These are phyloP conservation scores for Malthinus flaveolus DNA, from an alignment of 2,888 invertebrate genomes.

Conservation along the genomic window DNA sequence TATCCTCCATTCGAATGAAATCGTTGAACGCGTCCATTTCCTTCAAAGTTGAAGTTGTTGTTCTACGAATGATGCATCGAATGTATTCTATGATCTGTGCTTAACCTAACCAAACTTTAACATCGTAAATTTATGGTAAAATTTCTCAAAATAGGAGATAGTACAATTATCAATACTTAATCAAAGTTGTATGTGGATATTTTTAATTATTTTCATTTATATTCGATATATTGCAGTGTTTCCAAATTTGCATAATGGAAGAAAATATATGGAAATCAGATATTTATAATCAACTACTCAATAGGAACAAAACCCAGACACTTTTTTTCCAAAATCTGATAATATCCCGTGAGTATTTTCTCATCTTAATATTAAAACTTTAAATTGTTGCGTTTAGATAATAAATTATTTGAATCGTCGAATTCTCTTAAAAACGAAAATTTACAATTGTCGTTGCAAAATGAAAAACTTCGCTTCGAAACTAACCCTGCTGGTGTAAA, in stretches of 20 bases:
- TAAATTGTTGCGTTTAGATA: conserved; percentile 65
- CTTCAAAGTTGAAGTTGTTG: too few species aligned
- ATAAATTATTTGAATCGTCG: conserved; percentile 81
- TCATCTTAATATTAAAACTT: conserved; percentile 21
- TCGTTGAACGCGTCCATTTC: too few species aligned
- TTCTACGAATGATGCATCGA: too few species aligned
- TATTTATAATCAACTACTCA: conserved; percentile 70
- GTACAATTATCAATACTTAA: not conserved
- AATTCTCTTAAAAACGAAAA: conserved; percentile 82
- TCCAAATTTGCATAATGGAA: conserved; percentile 35
- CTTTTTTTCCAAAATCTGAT: conserved; percentile 79
- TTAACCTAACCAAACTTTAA: too few species aligned
- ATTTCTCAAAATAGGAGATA: not conserved
- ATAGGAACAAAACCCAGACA: conserved; percentile 76
- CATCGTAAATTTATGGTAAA: not conserved
- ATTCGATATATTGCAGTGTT: not conserved
- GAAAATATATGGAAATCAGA: conserved; percentile 68
- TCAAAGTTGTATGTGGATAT: too few species aligned
- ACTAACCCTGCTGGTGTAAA: conserved; percentile 49
- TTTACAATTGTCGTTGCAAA: conserved; percentile 80
- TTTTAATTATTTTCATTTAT: not conserved
- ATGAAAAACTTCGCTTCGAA: conserved; percentile 76
- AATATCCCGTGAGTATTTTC: conserved; percentile 71
- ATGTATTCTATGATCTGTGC: too few species aligned
- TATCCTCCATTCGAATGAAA: too few species aligned